Conservation (phyloP, 2,888 invertebrate genomes). For the Halictus quadricinctus region DNA sequence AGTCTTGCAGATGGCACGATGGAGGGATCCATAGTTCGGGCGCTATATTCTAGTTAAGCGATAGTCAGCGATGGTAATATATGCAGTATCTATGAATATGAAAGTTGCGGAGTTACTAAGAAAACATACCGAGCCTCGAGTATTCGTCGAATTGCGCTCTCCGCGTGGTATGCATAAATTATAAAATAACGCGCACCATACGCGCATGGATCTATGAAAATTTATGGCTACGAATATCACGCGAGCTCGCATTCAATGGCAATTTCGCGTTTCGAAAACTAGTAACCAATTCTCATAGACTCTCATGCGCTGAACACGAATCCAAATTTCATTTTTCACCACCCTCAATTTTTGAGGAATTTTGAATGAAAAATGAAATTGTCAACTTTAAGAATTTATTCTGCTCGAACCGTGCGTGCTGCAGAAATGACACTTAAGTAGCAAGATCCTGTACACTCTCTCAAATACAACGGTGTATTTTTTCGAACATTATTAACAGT, state of each 20-base stretch:
- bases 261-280: neutral
- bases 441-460: neutral
- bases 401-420: neutral
- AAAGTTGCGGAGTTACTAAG: conserved; percentile 78
- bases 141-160: conserved; percentile 21
- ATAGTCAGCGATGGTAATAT: conserved; percentile 70
- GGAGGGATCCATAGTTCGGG: neutral
- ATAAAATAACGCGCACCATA: neutral
- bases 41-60: conserved; percentile 4
- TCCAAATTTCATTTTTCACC: neutral
- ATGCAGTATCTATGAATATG: conserved; percentile 79
- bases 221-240: neutral
- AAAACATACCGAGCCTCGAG: conserved; percentile 70
- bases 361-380: neutral
- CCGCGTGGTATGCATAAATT: neutral
- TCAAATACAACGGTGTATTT: neutral
- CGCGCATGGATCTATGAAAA: neutral
- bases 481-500: neutral
- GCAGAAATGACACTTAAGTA: neutral
- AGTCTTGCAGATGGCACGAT: neutral
- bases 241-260: neutral
- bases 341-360: neutral
- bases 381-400: neutral
- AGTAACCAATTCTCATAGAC: neutral
- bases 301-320: neutral